phyloP scores from a whole-genome alignment of 2,888 invertebrate species.

The Hemaris fuciformis region DNA sequence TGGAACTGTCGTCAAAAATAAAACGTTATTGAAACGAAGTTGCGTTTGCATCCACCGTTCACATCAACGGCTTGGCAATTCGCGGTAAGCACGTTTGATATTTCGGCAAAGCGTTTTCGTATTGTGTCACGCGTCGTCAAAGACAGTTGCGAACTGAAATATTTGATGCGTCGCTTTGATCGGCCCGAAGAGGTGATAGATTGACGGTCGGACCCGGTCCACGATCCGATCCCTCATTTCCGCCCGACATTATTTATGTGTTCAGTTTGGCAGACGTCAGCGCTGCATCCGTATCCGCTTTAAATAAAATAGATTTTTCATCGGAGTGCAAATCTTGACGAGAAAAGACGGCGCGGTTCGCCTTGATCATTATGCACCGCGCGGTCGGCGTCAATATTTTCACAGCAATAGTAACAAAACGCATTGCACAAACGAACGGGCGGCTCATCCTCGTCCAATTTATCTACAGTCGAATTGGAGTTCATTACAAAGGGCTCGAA shows the following conservation, averaged over 20 bases:
- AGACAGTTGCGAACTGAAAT: slow-evolving; percentile 18
- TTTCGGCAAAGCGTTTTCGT: slow-evolving; percentile 14
- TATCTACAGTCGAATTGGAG: slow-evolving; percentile 62
- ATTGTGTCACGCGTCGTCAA: slow-evolving; percentile 19
- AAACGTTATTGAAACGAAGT: not conserved
- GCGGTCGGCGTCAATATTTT: not conserved
- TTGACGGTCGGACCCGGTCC: slow-evolving; percentile 55
- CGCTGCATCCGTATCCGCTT: slow-evolving; percentile 50
- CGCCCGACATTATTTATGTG: slow-evolving; percentile 54
- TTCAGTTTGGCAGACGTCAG: slow-evolving; percentile 55
- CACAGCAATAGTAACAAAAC: slow-evolving; percentile 16
- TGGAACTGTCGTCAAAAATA: slow-evolving; percentile 1
- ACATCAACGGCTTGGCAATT: not conserved
- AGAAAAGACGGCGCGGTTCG: not conserved
- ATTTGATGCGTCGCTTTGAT: slow-evolving; percentile 69
- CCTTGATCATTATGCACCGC: not conserved
- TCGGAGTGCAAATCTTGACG: slow-evolving; percentile 10
- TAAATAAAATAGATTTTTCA: slow-evolving; percentile 30
- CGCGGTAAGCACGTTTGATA: slow-evolving; percentile 20
- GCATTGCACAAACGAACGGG: slow-evolving; percentile 21
- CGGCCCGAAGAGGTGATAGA: slow-evolving; percentile 54
- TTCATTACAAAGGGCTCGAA: slow-evolving; percentile 52
- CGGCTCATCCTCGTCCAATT: slow-evolving; percentile 54
- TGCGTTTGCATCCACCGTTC: not conserved
- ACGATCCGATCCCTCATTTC: slow-evolving; percentile 58